Base-by-base conservation (phyloP, 2,797 vertebrate species). In the Acrossocheilus wenchowensis region DNA sequence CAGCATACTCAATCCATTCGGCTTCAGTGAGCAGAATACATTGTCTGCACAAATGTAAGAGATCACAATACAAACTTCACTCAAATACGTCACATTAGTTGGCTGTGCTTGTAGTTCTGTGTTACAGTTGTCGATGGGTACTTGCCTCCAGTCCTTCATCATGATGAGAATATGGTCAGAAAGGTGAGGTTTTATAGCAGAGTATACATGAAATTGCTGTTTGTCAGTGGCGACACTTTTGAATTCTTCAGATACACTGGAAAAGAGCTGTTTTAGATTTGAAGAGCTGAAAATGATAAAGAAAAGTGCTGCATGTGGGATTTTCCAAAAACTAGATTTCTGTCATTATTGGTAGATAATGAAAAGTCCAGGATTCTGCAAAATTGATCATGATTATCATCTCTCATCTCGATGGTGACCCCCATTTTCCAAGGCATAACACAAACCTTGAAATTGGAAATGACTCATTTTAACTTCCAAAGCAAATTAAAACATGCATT, bases 21-120 rank as follows among this genome's bases (percentile, higher is more conserved):
- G 41, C 75, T 45, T 45, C 68, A 57, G 41, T 78, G 34, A 69
- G 45, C 50, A 14, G 50, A 72, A 62, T 74, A 83, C 41, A 64
- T 62, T 74, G 69, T 57, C 81, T 85, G 77, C 66, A 39, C 45
- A 78, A 54, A 78, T 77, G 34, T 48, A 50, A 48, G 39, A 73
- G 41, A 83, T 62, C 19, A 23, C 66, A 36, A 85, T 39, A 69
- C 26, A 69, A 45, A 10, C 21, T 6, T 68, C 17, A 81, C 26
- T 82, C 8, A 81, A 54, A 80, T 72, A 73, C 1, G 3, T 82
- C 50, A 50, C 52, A n/a, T 48, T 80, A 39, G 48, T 86, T 48
- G 68, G 52, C 19, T 26, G 14, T 4, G 21, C 54, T 66, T 50
- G 21, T 39, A 26, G 45, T 84, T 64, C 26, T 54, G 34, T 26